Percentiles rank a stretch among this genome's conserved stretches.
These are phyloP conservation scores for Zaprionus nigranus DNA, from an alignment of 1,140 invertebrate species.

Conservation along the genomic window DNA sequence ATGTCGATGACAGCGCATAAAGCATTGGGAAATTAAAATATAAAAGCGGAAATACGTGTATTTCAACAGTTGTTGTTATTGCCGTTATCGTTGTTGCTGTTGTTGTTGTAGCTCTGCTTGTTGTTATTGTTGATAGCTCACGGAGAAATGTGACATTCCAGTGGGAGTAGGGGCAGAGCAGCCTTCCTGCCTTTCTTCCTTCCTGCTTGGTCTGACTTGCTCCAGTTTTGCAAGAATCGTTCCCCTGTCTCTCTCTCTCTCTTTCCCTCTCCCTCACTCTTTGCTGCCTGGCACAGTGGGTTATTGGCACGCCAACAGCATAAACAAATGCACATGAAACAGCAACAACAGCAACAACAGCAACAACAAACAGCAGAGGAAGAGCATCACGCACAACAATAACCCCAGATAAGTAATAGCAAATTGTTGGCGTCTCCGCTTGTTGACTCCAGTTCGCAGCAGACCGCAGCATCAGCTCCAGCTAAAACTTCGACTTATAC, in stretches of 20 bases:
- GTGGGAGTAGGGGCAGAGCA: neutral
- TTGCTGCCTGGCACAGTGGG: constrained; percentile 20
- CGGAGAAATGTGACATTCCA: neutral
- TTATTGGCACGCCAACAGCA: constrained; percentile 64
- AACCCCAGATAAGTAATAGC: constrained; percentile 74
- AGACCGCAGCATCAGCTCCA: neutral
- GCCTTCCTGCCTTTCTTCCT: neutral
- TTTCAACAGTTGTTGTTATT: neutral
- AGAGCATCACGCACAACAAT: constrained; percentile 52
- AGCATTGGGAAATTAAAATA: constrained; percentile 37
- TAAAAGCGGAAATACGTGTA: constrained; percentile 28
- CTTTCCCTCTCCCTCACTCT: neutral
- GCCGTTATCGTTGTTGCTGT: neutral
- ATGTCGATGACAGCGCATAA: constrained; percentile 25
- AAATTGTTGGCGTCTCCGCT: constrained; percentile 65
- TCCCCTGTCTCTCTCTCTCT: neutral
- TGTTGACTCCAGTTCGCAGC: constrained; percentile 3
- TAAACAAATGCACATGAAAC: constrained; percentile 59
- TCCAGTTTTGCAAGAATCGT: neutral
- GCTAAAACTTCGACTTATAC: neutral
- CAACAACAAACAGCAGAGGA: neutral
- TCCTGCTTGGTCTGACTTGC: neutral
- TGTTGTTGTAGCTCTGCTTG: neutral
- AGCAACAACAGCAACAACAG: neutral
- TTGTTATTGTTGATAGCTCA: constrained; percentile 3